phyloP scores from a whole-genome alignment of 2,113 vertebrate species.

The Nicator chloris region DNA sequence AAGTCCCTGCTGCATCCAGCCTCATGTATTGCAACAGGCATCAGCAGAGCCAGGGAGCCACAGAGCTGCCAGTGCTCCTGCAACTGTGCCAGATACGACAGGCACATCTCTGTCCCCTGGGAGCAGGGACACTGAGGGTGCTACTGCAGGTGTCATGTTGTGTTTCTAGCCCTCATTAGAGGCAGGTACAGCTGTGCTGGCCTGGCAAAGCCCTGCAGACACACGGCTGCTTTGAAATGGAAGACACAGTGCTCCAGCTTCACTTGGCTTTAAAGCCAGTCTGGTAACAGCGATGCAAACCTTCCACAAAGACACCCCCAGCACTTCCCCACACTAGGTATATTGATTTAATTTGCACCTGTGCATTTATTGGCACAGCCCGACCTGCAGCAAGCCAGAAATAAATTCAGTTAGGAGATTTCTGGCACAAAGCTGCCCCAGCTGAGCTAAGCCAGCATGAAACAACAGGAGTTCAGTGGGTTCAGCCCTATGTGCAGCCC shows the following conservation, averaged over 20 bases:
- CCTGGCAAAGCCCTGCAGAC: background rate
- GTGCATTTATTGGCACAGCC: conserved; percentile 10
- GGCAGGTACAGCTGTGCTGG: background rate
- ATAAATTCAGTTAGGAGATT: conserved; percentile 2
- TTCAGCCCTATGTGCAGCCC: background rate
- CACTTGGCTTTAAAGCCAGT: background rate
- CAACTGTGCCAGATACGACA: background rate
- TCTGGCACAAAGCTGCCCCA: conserved; percentile 30
- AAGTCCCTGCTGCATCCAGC: background rate
- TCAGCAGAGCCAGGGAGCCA: background rate
- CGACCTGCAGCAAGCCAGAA: background rate
- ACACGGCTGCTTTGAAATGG: accelerated
- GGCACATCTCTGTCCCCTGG: background rate
- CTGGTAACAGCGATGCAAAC: background rate
- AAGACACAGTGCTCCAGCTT: accelerated
- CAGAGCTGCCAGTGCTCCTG: accelerated
- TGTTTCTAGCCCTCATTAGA: background rate
- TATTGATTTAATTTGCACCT: conserved; percentile 55
- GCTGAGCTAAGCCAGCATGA: background rate
- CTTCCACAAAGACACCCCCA: background rate
- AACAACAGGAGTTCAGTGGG: background rate
- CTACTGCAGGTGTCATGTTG: accelerated
- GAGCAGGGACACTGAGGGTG: background rate
- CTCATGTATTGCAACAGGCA: accelerated
- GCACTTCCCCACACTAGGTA: background rate